A percentile compares a stretch with the other conserved stretches of the same genome.
Evolutionary conservation across 1,140 invertebrate species (phyloP).

Genomic region (Belonocnema kinseyi): DNA sequence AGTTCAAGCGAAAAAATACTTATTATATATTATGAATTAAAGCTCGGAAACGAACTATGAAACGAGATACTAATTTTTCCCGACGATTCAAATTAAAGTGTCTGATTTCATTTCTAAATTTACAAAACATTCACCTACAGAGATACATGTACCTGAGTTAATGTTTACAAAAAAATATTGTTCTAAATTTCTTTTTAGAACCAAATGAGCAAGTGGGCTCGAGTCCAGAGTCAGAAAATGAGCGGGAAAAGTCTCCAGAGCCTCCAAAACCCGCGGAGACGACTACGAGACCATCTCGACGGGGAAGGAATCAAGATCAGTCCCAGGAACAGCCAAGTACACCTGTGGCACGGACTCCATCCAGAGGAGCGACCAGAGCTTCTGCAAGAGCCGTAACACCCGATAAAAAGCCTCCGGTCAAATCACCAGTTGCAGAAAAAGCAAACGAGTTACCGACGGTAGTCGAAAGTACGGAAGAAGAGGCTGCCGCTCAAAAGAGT

Average conservation of each 20-base stretch:
- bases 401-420: slow-evolving; percentile 58
- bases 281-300: slow-evolving; percentile 64
- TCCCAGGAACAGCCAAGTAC: slow-evolving; percentile 47
- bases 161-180: neutral
- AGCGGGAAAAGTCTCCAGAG: slow-evolving; percentile 59
- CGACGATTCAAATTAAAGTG: no score
- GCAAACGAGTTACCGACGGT: slow-evolving; percentile 42
- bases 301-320: slow-evolving; percentile 59
- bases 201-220: slow-evolving; percentile 34
- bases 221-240: slow-evolving; percentile 51
- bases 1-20: no score
- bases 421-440: slow-evolving; percentile 52
- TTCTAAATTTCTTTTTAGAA: slow-evolving; percentile 13
- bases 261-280: slow-evolving; percentile 41
- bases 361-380: slow-evolving; percentile 48
- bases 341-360: slow-evolving; percentile 57
- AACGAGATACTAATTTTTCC: no score
- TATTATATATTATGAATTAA: no score
- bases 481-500: slow-evolving; percentile 38
- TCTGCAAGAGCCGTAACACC: slow-evolving; percentile 47
- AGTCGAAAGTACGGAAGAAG: slow-evolving; percentile 52
- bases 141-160: slow-evolving; percentile 19
- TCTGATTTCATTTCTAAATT: no score
- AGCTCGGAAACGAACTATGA: no score
- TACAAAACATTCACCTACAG: no score